Evolutionary conservation across 2,113 vertebrate genomes (phyloP).

Genomic region (Nanorana parkeri): DNA sequence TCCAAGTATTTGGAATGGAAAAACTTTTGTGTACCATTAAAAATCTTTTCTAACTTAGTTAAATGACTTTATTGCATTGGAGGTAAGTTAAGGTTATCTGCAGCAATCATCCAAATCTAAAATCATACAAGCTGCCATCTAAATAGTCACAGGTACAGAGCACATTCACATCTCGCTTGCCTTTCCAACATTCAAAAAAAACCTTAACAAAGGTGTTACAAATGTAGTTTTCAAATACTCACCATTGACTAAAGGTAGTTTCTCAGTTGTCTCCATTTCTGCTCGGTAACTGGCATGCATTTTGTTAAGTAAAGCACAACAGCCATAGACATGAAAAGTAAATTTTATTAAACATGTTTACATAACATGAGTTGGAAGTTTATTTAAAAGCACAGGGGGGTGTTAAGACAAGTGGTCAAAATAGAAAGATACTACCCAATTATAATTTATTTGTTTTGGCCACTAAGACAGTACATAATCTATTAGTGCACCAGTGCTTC

Average conservation of each 20-base stretch:
- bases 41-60: no score
- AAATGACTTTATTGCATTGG: no score
- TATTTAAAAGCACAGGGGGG: constrained; percentile 87
- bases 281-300: not conserved
- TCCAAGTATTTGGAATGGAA: no score
- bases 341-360: constrained; percentile 92
- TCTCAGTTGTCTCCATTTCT: not conserved
- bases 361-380: constrained; percentile 82
- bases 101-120: no score
- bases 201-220: no score
- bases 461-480: constrained; percentile 83
- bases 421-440: constrained; percentile 84
- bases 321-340: constrained; percentile 87
- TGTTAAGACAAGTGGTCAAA: constrained; percentile 84
- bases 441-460: constrained; percentile 79
- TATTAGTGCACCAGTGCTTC: constrained; percentile 83
- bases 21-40: no score
- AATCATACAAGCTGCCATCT: no score
- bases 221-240: not conserved
- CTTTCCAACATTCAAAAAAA: no score
- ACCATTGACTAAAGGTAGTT: not conserved
- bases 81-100: no score
- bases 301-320: constrained; percentile 72
- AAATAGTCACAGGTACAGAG: no score
- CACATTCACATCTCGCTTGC: no score